Percentiles rank a stretch among this genome's conserved stretches.
These are phyloP conservation scores for Baronia brevicornis DNA, from an alignment of 2,888 invertebrate species.

Conservation along the genomic window DNA sequence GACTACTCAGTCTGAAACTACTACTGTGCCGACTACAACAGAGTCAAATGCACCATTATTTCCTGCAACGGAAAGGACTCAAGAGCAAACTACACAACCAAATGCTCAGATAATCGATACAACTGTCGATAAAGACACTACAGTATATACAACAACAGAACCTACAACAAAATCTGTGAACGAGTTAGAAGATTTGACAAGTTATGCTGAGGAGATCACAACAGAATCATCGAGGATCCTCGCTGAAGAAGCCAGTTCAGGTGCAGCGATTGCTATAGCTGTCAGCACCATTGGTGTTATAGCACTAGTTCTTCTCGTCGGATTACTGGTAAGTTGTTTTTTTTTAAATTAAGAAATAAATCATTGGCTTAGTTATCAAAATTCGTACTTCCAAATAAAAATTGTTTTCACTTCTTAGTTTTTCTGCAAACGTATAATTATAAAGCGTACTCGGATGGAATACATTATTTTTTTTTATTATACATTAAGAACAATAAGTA, in stretches of 20 bases:
- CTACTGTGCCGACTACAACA: constrained; percentile 21
- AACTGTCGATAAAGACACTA: constrained; percentile 23
- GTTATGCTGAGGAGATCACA: constrained; percentile 43
- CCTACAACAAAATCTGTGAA: constrained; percentile 37
- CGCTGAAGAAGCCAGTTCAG: constrained; percentile 69
- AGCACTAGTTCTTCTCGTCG: constrained; percentile 84
- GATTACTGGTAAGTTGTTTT: constrained; percentile 79
- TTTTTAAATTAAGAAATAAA: too few relatives aligned
- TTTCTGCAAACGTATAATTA: too few relatives aligned
- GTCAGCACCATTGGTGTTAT: constrained; percentile 88
- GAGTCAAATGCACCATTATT: constrained; percentile 12
- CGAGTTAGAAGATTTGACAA: constrained; percentile 43
- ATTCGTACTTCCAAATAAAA: background rate
- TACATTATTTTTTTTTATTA: too few relatives aligned
- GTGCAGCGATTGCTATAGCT: constrained; percentile 86
- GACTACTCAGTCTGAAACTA: constrained; percentile 13
- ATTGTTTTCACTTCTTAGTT: constrained; percentile 6
- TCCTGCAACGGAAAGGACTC: constrained; percentile 14
- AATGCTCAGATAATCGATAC: constrained; percentile 34
- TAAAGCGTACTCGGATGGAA: too few relatives aligned
- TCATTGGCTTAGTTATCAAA: too few relatives aligned
- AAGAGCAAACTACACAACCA: constrained; percentile 27
- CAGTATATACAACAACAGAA: constrained; percentile 33
- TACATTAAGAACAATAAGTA: too few relatives aligned
- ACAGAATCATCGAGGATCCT: constrained; percentile 47